Percentiles rank a stretch among this genome's conserved stretches.
Evolutionary conservation across 2,888 invertebrate species (phyloP).

Genomic region (Lithophane semibrunnea): DNA sequence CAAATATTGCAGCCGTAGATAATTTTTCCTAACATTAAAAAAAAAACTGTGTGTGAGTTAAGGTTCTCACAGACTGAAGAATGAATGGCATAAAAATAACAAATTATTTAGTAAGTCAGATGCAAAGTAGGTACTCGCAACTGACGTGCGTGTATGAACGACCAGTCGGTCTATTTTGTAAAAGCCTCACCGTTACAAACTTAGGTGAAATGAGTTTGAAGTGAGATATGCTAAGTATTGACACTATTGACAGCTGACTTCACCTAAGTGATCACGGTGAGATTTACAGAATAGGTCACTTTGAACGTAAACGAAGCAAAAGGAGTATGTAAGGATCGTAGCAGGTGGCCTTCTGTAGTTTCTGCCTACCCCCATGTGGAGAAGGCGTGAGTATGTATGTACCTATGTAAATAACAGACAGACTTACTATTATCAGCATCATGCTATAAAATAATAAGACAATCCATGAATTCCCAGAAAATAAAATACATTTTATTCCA

Average conservation of each 20-base stretch:
- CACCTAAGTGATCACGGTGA: no score
- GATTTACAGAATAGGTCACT: no score
- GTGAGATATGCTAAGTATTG: no score
- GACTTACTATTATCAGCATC: neutral
- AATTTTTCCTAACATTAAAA: neutral
- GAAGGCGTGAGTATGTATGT: neutral
- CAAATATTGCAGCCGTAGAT: neutral
- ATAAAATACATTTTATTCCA: constrained; percentile 14
- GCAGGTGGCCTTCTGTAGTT: neutral
- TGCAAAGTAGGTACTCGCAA: neutral
- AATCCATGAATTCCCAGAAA: constrained; percentile 9
- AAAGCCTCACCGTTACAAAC: no score
- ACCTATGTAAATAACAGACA: neutral
- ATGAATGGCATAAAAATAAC: neutral
- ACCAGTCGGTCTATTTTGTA: no score
- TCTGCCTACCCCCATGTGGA: neutral
- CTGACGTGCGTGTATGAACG: no score
- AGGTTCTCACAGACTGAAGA: neutral
- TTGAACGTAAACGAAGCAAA: neutral
- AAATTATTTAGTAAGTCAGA: neutral
- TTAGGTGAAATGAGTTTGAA: no score
- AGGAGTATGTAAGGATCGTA: neutral
- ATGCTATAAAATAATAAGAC: constrained; percentile 9
- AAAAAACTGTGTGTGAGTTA: neutral
- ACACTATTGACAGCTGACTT: no score